Percentiles rank a stretch among this genome's conserved stretches.
Conservation (phyloP, 1,140 invertebrate species). For the Anoplolepis gracilipes region DNA sequence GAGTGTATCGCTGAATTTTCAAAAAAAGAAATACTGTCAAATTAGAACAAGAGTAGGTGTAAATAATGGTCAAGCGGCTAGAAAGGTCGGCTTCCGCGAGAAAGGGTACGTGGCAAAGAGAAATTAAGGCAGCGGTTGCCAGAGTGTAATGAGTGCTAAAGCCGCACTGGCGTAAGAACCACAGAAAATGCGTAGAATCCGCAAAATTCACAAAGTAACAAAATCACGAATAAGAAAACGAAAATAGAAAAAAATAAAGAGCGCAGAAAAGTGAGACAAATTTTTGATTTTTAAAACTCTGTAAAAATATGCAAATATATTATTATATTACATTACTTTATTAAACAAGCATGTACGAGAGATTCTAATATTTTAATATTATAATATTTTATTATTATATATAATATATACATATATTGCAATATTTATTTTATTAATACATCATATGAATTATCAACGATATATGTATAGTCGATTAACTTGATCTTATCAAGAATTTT, state of each 20-base stretch:
- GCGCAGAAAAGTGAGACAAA: not conserved
- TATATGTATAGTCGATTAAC: not conserved
- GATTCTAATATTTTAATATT: no score
- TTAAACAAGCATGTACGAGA: not conserved
- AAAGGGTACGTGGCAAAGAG: slow-evolving; percentile 68
- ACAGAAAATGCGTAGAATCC: slow-evolving; percentile 27
- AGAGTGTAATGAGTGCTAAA: slow-evolving; percentile 73
- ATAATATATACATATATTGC: not conserved
- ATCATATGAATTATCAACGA: not conserved
- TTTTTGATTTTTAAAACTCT: not conserved
- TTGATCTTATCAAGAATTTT: not conserved
- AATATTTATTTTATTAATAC: not conserved
- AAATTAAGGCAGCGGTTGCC: slow-evolving; percentile 67
- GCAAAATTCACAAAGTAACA: slow-evolving; percentile 21
- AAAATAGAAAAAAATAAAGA: not conserved
- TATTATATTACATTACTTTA: not conserved
- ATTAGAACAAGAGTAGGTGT: slow-evolving; percentile 60
- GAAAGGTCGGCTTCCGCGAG: slow-evolving; percentile 68
- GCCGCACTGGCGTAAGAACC: slow-evolving; percentile 27
- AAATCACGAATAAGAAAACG: slow-evolving; percentile 23
- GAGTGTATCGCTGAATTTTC: not conserved
- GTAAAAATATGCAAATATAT: not conserved
- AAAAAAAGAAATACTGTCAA: not conserved
- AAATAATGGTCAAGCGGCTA: slow-evolving; percentile 76
- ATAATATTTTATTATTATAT: no score